phyloP scores from a whole-genome alignment of 2,797 vertebrate species.

The Ammospiza maritima region DNA sequence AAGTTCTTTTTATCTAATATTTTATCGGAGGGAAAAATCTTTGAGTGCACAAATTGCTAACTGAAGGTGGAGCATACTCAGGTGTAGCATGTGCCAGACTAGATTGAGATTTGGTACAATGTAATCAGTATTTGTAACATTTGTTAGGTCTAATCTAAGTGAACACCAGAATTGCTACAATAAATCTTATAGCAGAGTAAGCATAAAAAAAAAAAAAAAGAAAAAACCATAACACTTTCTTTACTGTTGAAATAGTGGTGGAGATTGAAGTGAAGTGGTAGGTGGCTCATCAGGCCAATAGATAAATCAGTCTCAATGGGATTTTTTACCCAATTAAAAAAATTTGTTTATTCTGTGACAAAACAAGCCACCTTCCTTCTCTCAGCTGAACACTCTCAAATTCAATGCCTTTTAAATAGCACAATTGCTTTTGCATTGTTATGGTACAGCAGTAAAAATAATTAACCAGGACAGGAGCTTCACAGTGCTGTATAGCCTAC shows the following conservation, averaged over 20 bases:
- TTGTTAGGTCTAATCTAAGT: neutral
- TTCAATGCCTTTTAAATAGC: neutral
- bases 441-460: neutral
- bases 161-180: neutral
- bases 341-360: neutral
- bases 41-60: neutral
- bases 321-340: neutral
- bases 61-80: neutral
- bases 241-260: neutral
- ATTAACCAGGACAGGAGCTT: neutral
- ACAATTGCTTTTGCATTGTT: neutral
- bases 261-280: neutral
- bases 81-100: neutral
- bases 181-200: neutral
- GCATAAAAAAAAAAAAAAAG: neutral
- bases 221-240: neutral
- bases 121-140: neutral
- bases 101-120: neutral
- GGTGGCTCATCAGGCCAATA: neutral
- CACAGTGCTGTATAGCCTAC: neutral
- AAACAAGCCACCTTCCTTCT: neutral
- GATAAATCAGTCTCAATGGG: neutral
- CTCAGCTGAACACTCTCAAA: neutral
- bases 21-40: neutral
- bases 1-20: neutral